phyloP scores from a whole-genome alignment of 2,113 vertebrate species.

The Thunnus maccoyii region DNA sequence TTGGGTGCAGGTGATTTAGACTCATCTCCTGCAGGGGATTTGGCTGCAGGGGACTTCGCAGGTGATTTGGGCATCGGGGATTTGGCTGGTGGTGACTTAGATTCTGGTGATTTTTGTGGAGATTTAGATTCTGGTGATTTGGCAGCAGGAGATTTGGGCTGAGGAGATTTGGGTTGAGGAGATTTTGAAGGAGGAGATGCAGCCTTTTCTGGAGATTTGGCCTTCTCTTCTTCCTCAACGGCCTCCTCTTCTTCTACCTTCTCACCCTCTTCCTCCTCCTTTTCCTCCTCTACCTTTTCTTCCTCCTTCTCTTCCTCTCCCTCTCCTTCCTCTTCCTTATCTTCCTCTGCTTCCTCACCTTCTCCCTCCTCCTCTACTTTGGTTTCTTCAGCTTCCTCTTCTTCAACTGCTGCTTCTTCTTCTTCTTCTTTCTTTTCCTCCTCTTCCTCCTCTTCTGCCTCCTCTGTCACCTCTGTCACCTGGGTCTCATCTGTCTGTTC shows the following conservation, averaged over 20 bases:
- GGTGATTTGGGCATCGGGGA: slow-evolving; percentile 52
- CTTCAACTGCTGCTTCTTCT: slow-evolving; percentile 50
- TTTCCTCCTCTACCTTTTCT: slow-evolving; percentile 25
- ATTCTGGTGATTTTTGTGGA: slow-evolving; percentile 66
- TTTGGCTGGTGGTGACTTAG: slow-evolving; percentile 74
- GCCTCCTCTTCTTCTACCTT: slow-evolving; percentile 50
- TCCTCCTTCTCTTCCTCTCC: slow-evolving; percentile 25
- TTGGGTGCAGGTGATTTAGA: slow-evolving; percentile 63
- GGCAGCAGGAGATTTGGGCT: slow-evolving; percentile 60
- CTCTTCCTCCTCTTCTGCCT: slow-evolving; percentile 84
- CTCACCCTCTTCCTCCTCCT: slow-evolving; percentile 55
- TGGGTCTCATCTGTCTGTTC: slow-evolving; percentile 94
- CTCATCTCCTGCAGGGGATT: slow-evolving; percentile 51
- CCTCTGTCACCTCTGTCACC: slow-evolving; percentile 92
- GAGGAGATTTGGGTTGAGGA: slow-evolving; percentile 68
- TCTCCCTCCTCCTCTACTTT: slow-evolving; percentile 44
- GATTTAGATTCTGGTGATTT: slow-evolving; percentile 76
- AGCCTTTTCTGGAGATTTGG: slow-evolving; percentile 67
- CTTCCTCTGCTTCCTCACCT: slow-evolving; percentile 24
- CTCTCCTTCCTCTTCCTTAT: slow-evolving; percentile 15
- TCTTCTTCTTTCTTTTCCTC: slow-evolving; percentile 58
- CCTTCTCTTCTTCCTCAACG: slow-evolving; percentile 56
- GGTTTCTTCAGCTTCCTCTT: slow-evolving; percentile 40
- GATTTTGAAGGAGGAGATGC: slow-evolving; percentile 66
- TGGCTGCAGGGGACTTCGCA: slow-evolving; percentile 30